Conservation (phyloP, 2,113 vertebrate genomes). For the Onychostruthus taczanowskii region DNA sequence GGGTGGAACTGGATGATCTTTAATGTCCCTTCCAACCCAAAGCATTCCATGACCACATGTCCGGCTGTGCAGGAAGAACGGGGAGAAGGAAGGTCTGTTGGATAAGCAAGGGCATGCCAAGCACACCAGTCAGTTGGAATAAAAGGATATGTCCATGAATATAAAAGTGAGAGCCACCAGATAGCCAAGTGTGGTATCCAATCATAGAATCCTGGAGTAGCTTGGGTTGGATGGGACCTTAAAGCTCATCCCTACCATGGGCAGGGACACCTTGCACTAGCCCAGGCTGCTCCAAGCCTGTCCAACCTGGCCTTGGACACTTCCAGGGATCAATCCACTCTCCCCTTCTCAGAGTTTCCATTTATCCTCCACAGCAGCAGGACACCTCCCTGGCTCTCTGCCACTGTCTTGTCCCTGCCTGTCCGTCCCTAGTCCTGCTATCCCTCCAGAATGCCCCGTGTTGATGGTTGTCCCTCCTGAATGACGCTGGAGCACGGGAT, state of each 20-base stretch:
- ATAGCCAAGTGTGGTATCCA: background rate
- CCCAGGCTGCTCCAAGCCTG: background rate
- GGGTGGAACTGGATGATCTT: background rate
- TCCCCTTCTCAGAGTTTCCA: background rate
- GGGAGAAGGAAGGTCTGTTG: background rate
- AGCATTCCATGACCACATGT: background rate
- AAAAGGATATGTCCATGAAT: background rate
- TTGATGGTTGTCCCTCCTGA: background rate
- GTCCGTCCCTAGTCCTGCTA: background rate
- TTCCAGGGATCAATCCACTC: background rate
- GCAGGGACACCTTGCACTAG: background rate
- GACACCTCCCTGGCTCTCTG: background rate
- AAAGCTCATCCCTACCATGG: background rate
- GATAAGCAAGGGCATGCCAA: background rate
- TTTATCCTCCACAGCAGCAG: background rate
- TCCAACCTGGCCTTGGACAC: background rate
- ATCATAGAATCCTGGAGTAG: background rate
- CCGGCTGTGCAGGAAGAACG: rapidly evolving
- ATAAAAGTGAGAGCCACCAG: rapidly evolving
- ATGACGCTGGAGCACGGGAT: rapidly evolving
- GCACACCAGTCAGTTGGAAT: background rate
- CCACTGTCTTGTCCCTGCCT: background rate
- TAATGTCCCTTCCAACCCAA: background rate
- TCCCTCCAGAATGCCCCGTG: background rate
- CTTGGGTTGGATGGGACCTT: background rate